Base-by-base conservation (phyloP, 2,888 invertebrate genomes). In the Steinernema carpocapsae region DNA sequence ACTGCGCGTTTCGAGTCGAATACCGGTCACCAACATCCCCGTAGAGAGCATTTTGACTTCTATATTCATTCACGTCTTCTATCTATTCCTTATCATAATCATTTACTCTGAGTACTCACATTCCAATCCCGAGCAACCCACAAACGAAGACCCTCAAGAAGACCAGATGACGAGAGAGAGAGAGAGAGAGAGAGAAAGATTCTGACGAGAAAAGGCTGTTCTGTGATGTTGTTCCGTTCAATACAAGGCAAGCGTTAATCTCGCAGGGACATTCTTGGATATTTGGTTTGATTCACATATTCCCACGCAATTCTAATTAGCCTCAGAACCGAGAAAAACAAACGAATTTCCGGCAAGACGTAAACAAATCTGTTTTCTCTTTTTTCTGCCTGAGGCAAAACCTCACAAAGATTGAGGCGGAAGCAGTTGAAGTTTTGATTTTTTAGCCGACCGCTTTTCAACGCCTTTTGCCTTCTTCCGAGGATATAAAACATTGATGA, bases 21-120 rank as follows among this genome's bases (percentile, higher is more conserved):
- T 64, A 64, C 64, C 64, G 64, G 64, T 64, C 64, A 64, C 37
- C 64, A 64, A 64, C 64, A 64, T 64, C 64, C 64, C 64, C 64
- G 64, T 64, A 64, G 64, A 64, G 64, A 64, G 64, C 64, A 64
- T 64, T 64, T 26, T 29, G 52, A 52, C 37, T 37, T 37, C 37
- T 37, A 52, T 24, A 48, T 48, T 52, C 24, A 19, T 52, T 22
- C 24, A 22, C 32, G 7, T 32, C 64, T 26, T 26, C 24, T 26
- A 56, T 56, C 17, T 26, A 56, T 56, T 22, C 22, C 32, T 17
- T 32, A 64, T 17, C 64, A 7, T 64, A 26, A 22, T 64, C 22
- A 26, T 26, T 10, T 64, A 64, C 64, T 26, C 17, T 24, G 22
- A 19, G 12, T 24, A 1, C 22, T 6, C 6, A 64, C 64, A 64